These are phyloP conservation scores for Eretmochelys imbricata DNA, from an alignment of 2,113 vertebrate species.

Conservation along the genomic window DNA sequence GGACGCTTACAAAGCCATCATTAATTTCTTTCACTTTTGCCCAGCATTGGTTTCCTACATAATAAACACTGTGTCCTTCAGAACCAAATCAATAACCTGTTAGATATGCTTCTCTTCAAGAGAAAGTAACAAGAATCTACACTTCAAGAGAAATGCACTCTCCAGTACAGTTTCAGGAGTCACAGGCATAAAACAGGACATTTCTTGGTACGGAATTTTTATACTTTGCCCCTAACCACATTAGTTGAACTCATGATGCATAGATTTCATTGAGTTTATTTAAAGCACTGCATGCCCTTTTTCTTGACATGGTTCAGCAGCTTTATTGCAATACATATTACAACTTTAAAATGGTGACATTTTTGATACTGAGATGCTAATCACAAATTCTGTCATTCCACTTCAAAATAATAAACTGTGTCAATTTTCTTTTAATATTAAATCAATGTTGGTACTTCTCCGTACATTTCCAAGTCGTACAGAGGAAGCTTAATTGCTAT, in stretches of 20 bases:
- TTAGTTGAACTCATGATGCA: neutral
- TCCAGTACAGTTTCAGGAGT: slow-evolving; percentile 40
- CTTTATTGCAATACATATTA: neutral
- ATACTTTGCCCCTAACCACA: slow-evolving; percentile 6
- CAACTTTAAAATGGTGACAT: neutral
- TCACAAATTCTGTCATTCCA: neutral
- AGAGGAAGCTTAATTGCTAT: slow-evolving; percentile 37
- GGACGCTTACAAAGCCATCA: slow-evolving; percentile 80
- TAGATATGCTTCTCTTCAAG: slow-evolving; percentile 72
- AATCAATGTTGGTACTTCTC: slow-evolving; percentile 11
- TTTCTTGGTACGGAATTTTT: slow-evolving; percentile 29
- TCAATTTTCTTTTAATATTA: neutral
- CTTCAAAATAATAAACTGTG: neutral
- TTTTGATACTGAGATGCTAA: slow-evolving; percentile 2
- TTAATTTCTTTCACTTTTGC: slow-evolving; percentile 81
- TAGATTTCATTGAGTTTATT: slow-evolving; percentile 3
- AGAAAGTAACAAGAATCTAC: slow-evolving; percentile 71
- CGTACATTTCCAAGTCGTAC: neutral
- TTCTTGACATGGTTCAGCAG: neutral
- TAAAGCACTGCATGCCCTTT: neutral
- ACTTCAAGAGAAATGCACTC: slow-evolving; percentile 54
- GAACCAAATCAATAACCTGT: slow-evolving; percentile 81
- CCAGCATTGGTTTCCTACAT: slow-evolving; percentile 75
- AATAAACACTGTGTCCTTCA: slow-evolving; percentile 80
- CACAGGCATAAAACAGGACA: neutral